Evolutionary conservation across 1,140 invertebrate genomes (phyloP), one percentile per base, ranked within the genome.

Genomic region (Aphelinus certus): DNA sequence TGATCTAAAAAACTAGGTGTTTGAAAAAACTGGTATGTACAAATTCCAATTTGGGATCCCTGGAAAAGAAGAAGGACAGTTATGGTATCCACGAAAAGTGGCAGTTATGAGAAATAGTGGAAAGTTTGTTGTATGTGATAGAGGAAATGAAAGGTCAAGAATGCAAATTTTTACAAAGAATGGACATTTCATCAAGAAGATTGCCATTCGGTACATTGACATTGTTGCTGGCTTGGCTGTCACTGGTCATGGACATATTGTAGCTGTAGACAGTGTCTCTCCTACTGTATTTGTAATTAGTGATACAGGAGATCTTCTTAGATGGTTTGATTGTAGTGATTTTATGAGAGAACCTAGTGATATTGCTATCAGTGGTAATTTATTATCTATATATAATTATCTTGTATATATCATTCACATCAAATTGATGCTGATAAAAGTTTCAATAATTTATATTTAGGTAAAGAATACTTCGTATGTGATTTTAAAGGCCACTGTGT

Each of bases 401-500:
- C 26, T 45, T 64, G 26, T 69, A 53, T 10, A 67, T 67, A 57
- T 69, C 26, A 26, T 74, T 74, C 51, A n/a, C n/a, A 7, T 71
- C 3, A 1, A 9, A 57, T 63, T 47, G 51, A 65, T 26, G 26
- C 26, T 26, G 26, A 26, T 26, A 26, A 26, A 26, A 26, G 26
- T 26, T 26, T 43, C 6, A 47, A 45, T 26, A 42, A 42, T 72
- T 58, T 49, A 66, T 73, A 61, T 81, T 79, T 82, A 95, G 95
- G 95, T 75, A 96, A 96, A 82, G 96, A 98, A 86, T 98, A 96
- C 88, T 99, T 96, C 88, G 96, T 98, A 46, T 98, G 97, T 86
- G 97, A 99, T 87, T 99, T 98, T 86, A 98, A 98, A 88, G 97
- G 96, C 70, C 97, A 98, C 86, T 98, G 96, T 86, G 96, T 99